Percentiles rank a stretch among this genome's conserved stretches.
These are phyloP conservation scores for Suillia variegata DNA, from an alignment of 2,888 invertebrate species.

Conservation along the genomic window DNA sequence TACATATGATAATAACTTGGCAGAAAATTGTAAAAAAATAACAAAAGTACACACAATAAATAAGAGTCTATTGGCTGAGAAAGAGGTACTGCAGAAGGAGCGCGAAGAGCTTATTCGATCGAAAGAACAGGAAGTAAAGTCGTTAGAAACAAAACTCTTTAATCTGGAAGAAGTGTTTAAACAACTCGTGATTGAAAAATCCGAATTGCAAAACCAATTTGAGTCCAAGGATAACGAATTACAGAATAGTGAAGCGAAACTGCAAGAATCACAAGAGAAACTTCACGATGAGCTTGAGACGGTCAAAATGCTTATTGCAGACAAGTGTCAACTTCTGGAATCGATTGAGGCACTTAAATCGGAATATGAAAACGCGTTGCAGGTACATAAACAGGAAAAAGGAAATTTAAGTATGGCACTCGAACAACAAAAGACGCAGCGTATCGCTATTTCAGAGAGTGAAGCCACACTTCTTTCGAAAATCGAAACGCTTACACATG, in stretches of 20 bases:
- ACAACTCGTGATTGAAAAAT: too few species aligned
- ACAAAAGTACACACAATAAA: too few species aligned
- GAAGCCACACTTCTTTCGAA: conserved; percentile 26
- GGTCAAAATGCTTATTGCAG: neutral
- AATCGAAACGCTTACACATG: conserved; percentile 22
- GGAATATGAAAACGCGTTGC: neutral
- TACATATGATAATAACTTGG: too few species aligned
- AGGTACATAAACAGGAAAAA: neutral
- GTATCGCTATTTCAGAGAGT: conserved; percentile 12
- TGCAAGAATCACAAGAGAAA: neutral
- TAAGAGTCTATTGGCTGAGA: too few species aligned
- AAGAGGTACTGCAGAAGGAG: neutral
- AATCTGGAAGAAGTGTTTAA: neutral
- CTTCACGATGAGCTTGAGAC: neutral
- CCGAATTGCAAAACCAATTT: too few species aligned
- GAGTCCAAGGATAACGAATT: too few species aligned
- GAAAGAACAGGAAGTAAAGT: neutral
- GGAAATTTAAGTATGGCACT: neutral
- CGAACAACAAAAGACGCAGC: neutral
- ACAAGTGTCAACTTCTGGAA: neutral
- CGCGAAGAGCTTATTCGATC: neutral
- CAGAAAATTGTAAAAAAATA: too few species aligned
- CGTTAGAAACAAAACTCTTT: neutral
- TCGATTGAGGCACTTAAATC: neutral
- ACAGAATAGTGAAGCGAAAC: neutral